These are phyloP conservation scores for Campylomormyrus numenius DNA, from an alignment of 2,113 vertebrate genomes.

Conservation along the genomic window DNA sequence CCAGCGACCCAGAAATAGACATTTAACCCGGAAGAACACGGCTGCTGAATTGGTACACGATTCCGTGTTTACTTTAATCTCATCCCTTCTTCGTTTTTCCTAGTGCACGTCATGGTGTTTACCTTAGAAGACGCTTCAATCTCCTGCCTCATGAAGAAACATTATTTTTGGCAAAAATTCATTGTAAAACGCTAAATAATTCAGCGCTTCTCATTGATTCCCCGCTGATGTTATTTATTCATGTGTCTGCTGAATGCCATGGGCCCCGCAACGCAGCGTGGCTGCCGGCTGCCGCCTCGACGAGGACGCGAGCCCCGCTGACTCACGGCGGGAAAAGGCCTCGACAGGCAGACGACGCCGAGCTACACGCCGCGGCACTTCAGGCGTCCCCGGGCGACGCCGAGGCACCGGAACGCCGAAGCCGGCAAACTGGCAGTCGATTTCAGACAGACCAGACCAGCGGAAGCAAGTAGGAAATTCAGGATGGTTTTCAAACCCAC, in stretches of 20 bases:
- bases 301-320: not conserved
- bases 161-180: not conserved
- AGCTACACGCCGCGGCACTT: too few species aligned
- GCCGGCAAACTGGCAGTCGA: not conserved
- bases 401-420: not conserved
- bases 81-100: not conserved
- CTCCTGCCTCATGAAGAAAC: not conserved
- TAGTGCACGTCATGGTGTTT: not conserved
- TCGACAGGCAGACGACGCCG: not conserved
- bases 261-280: conserved; percentile 21
- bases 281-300: conserved; percentile 5
- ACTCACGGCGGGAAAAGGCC: not conserved
- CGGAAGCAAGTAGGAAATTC: not conserved
- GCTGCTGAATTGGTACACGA: not conserved
- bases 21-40: not conserved
- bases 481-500: not conserved
- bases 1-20: not conserved
- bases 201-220: conserved; percentile 38
- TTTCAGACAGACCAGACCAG: not conserved
- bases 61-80: not conserved
- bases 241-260: conserved; percentile 31
- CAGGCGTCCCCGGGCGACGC: not conserved
- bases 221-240: conserved; percentile 48
- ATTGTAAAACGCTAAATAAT: conserved; percentile 47
- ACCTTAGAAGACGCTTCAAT: not conserved